These are phyloP conservation scores for Bucorvus abyssinicus DNA, from an alignment of 2,797 vertebrate species.

Conservation along the genomic window DNA sequence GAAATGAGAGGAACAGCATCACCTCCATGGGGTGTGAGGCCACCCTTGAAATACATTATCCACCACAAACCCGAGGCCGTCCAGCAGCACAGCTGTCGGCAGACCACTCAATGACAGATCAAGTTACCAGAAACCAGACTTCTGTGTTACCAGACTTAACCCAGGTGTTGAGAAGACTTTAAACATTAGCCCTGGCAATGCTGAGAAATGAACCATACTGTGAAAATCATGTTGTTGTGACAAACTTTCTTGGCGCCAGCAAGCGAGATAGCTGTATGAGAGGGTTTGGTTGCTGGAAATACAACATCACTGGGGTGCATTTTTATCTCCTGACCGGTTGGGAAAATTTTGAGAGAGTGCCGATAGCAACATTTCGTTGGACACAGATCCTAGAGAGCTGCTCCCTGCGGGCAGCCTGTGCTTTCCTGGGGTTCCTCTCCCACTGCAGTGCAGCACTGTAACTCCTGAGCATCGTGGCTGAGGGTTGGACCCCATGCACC, in stretches of 20 bases:
- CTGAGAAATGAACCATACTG: not conserved
- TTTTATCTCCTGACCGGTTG: not conserved
- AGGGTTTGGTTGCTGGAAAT: not conserved
- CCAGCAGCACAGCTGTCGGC: slow-evolving; percentile 34
- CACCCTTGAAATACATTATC: slow-evolving; percentile 32
- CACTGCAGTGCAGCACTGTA: not conserved
- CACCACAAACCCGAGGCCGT: not conserved
- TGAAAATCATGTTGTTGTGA: not conserved
- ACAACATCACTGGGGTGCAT: not conserved
- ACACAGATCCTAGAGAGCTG: not conserved
- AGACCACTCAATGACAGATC: not conserved
- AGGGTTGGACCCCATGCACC: not conserved
- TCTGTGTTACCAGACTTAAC: not conserved
- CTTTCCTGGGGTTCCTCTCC: not conserved
- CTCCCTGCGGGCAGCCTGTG: not conserved
- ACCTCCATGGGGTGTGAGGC: not conserved
- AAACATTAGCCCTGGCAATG: not conserved
- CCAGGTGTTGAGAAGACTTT: not conserved
- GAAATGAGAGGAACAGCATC: not conserved
- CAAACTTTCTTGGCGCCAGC: fast-evolving
- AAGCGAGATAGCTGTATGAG: not conserved
- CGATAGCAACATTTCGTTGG: not conserved
- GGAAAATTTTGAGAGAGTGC: not conserved
- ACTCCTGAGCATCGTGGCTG: not conserved
- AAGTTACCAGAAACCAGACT: not conserved